Base-by-base conservation (phyloP, 2,797 vertebrate genomes). In the Macroramphosus scolopax region DNA sequence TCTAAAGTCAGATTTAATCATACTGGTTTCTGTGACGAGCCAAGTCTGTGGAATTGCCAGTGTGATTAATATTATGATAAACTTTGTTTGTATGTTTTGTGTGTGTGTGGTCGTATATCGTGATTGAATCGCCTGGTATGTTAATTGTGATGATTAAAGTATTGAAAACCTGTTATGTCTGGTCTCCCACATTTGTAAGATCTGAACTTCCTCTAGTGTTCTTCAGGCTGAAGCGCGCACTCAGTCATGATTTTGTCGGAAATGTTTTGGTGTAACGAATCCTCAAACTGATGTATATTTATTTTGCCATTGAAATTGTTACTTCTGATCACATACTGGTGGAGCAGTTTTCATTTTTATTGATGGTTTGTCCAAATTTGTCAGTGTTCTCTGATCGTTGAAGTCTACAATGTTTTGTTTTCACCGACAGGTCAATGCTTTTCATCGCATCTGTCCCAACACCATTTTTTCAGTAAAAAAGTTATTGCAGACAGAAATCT, bases 251-350 rank as follows among this genome's bases (percentile, higher is more conserved):
- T 48, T 26, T 24, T 42, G 34, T 45, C 16, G 34, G 5, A 35
- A 25, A 31, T 51, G 22, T 63, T 50, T 55, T 51, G 25, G 17
- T 50, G 25, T 31, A 32, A 57, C 15, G 1, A 28, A 16, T 35
- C 20, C 15, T 13, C 12, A 2, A 20, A 5, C 1, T 30, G 13
- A 24, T 49, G n/a, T 43, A 3, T 81, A 70, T 78, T 78, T 84
- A 76, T 81, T 78, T 77, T 24, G n/a, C 25, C 31, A 7, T 50
- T 64, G 18, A 55, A 74, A 57, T 16, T 36, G 13, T 61, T 36
- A 12, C 16, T 35, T 49, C 8, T 31, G 22, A 31, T 6, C 1
- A 35, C 5, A n/a, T 35, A 1, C 25, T 39, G n/a, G 1, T 50
- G 3, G 0, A 28, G 3, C 3, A 12, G 16, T 20, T 24, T 28